These are phyloP conservation scores for Calameuta pallipes DNA, from an alignment of 2,888 invertebrate species.

Conservation along the genomic window DNA sequence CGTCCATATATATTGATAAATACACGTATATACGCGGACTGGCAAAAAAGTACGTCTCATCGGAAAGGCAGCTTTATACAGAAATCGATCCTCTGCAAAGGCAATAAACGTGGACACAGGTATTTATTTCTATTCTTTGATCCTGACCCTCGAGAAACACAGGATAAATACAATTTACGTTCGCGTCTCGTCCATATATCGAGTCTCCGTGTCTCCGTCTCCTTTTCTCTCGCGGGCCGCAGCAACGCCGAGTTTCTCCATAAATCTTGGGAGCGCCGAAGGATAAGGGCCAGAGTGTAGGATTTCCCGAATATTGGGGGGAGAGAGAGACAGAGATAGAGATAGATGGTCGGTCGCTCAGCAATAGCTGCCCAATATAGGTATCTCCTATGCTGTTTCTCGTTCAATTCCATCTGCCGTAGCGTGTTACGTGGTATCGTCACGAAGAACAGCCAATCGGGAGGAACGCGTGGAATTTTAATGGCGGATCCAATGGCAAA, in stretches of 20 bases:
- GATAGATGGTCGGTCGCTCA: background rate
- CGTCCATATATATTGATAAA: too few relatives aligned
- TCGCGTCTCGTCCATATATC: background rate
- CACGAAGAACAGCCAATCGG: background rate
- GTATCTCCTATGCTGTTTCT: background rate
- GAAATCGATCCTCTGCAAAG: background rate
- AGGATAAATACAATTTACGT: background rate
- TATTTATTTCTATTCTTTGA: background rate
- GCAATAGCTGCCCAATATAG: background rate
- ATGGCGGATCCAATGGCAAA: background rate
- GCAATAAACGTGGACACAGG: background rate
- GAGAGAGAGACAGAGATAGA: slow-evolving; percentile 3
- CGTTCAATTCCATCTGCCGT: background rate
- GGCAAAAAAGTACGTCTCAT: background rate
- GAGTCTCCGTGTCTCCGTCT: background rate
- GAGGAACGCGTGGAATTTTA: background rate
- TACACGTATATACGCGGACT: too few relatives aligned
- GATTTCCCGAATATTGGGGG: slow-evolving; percentile 23
- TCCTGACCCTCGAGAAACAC: background rate
- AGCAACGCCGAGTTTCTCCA: slow-evolving; percentile 31
- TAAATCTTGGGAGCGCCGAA: slow-evolving; percentile 34
- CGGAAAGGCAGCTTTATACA: background rate
- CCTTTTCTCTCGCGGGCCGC: background rate
- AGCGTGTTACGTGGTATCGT: background rate
- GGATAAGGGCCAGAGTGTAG: slow-evolving; percentile 1